Conservation (phyloP, 2,113 vertebrate genomes). For the Hippocampus guttulatus region DNA sequence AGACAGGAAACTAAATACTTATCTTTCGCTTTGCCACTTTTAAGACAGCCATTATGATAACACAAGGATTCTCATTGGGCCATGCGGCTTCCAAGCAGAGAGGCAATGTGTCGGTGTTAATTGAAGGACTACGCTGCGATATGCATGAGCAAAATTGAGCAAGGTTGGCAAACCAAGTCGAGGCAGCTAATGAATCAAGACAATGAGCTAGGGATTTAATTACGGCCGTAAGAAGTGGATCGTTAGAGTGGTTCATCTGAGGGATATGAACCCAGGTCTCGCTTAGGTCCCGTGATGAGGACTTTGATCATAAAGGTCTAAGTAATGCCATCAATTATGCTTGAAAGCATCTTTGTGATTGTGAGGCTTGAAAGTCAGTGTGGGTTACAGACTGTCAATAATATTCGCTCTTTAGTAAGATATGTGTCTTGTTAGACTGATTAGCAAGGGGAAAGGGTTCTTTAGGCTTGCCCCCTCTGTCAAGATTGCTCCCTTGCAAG, state of each 20-base stretch:
- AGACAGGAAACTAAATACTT: constrained; percentile 45
- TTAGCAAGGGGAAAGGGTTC: constrained; percentile 27
- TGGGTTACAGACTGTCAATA: constrained; percentile 35
- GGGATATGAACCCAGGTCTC: constrained; percentile 47
- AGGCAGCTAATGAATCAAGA: constrained; percentile 69
- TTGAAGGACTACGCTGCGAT: constrained; percentile 49
- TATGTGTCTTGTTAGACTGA: constrained; percentile 45
- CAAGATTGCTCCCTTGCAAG: constrained; percentile 4
- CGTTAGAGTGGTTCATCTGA: constrained; percentile 61
- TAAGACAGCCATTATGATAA: constrained; percentile 56
- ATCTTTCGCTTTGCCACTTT: constrained; percentile 37
- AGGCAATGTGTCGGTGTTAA: constrained; percentile 47
- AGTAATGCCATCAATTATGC: constrained; percentile 52
- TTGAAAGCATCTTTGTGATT: constrained; percentile 2
- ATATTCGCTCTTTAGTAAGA: constrained; percentile 41
- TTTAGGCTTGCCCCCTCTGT: not conserved
- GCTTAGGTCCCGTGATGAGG: constrained; percentile 52
- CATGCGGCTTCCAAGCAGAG: constrained; percentile 31
- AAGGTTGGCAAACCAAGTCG: constrained; percentile 63
- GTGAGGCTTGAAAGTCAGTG: constrained; percentile 36
- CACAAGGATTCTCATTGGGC: constrained; percentile 29
- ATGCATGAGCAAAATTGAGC: constrained; percentile 65
- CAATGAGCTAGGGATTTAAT: constrained; percentile 64
- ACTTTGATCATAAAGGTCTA: constrained; percentile 46
- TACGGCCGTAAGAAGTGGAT: constrained; percentile 57